A percentile compares a stretch with the other conserved stretches of the same genome.
Conservation (phyloP, 2,113 vertebrate genomes). For the Chloroceryle aenea region DNA sequence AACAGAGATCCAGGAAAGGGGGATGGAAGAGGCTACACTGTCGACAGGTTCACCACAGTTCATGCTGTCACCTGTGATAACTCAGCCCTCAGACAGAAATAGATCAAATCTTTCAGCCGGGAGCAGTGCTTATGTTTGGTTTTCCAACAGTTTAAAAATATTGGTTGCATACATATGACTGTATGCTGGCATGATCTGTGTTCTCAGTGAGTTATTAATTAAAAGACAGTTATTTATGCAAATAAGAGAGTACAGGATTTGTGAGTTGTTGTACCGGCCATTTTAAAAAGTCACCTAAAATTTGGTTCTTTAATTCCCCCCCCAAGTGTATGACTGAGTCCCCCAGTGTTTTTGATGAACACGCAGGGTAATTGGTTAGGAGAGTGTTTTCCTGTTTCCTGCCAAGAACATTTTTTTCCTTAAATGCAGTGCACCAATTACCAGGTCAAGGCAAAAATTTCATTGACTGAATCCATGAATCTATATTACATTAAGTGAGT, state of each 20-base stretch:
- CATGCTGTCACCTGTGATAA: neutral
- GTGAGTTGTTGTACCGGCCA: neutral
- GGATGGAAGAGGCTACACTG: neutral
- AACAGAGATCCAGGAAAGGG: neutral
- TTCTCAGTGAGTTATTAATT: constrained; percentile 1
- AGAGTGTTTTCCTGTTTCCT: neutral
- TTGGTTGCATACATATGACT: neutral
- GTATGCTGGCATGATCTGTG: neutral
- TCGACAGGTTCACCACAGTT: neutral
- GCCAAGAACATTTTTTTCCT: neutral
- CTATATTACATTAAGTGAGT: neutral
- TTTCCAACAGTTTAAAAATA: neutral
- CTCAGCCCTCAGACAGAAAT: neutral
- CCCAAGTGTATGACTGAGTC: neutral
- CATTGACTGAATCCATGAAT: neutral
- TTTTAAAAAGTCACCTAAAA: constrained; percentile 20
- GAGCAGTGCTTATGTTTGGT: neutral
- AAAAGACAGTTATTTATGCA: neutral
- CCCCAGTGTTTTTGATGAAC: constrained; percentile 13
- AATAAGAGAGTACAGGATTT: neutral
- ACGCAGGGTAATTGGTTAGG: neutral
- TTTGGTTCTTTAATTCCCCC: neutral
- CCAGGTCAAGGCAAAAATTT: neutral
- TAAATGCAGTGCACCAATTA: neutral
- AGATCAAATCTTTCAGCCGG: neutral